Percentiles rank a stretch among this genome's conserved stretches.
Evolutionary conservation across 2,113 vertebrate species (phyloP).

Genomic region (Dasypus novemcinctus): DNA sequence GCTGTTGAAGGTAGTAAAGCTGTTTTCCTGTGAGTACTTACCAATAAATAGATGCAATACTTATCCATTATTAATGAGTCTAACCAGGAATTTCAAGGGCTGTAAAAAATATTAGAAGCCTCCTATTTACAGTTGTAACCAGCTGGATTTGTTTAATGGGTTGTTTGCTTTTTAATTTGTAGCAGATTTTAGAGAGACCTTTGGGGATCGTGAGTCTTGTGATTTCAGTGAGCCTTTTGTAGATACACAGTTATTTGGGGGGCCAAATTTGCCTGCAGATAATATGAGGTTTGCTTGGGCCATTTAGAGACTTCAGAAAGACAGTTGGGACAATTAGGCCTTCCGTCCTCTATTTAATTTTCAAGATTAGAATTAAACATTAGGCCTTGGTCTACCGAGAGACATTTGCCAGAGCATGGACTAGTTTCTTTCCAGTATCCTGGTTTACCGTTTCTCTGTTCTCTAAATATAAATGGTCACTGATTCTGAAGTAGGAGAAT

Average conservation of each 20-base stretch:
- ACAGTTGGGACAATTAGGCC: constrained; percentile 56
- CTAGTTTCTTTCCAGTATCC: constrained; percentile 68
- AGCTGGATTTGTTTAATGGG: constrained; percentile 60
- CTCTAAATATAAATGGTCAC: constrained; percentile 58
- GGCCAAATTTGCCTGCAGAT: constrained; percentile 40
- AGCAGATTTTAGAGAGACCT: constrained; percentile 68
- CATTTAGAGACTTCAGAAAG: constrained; percentile 56
- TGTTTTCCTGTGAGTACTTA: constrained; percentile 58
- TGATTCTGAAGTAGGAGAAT: constrained; percentile 63
- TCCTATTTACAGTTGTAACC: constrained; percentile 73
- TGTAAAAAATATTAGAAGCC: constrained; percentile 78
- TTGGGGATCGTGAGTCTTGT: constrained; percentile 38
- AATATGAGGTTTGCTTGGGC: constrained; percentile 49
- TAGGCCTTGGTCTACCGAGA: constrained; percentile 68
- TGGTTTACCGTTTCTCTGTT: constrained; percentile 60
- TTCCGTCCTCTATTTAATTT: constrained; percentile 73
- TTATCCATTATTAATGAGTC: constrained; percentile 78
- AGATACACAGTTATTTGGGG: constrained; percentile 37
- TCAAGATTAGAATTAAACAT: constrained; percentile 77
- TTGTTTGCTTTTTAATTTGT: constrained; percentile 75
- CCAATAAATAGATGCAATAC: constrained; percentile 70
- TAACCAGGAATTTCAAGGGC: constrained; percentile 74
- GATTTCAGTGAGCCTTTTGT: constrained; percentile 22
- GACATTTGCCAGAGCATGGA: constrained; percentile 58
- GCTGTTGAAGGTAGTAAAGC: constrained; percentile 62